Conservation (phyloP, 2,113 vertebrate genomes). For the Caranx ignobilis region DNA sequence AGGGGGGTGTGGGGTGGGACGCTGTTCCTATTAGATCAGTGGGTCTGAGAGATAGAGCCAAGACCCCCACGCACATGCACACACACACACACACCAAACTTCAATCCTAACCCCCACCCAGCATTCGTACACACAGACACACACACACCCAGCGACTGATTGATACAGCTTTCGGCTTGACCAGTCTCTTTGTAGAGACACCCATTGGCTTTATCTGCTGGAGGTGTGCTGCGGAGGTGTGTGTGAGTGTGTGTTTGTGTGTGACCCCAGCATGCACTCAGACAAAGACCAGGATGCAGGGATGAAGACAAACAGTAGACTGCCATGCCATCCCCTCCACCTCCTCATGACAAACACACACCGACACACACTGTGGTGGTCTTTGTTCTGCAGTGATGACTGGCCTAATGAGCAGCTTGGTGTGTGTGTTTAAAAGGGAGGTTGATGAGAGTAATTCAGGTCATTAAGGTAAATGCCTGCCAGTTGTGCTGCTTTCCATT, state of each 20-base stretch:
- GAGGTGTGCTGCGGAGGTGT: constrained; percentile 34
- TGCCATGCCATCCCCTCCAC: background rate
- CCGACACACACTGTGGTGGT: constrained; percentile 51
- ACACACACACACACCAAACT: background rate
- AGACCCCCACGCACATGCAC: constrained; percentile 10
- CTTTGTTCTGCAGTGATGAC: constrained; percentile 71
- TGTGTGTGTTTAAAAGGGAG: constrained; percentile 58
- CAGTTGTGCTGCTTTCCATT: constrained; percentile 58
- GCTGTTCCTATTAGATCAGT: constrained; percentile 66
- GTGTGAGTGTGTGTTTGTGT: constrained; percentile 2
- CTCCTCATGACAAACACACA: constrained; percentile 37
- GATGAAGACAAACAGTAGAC: constrained; percentile 43
- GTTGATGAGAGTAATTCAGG: constrained; percentile 64
- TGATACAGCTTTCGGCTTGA: constrained; percentile 61
- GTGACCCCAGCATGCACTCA: constrained; percentile 27
- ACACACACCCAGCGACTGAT: constrained; percentile 45
- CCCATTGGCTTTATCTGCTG: constrained; percentile 63
- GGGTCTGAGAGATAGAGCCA: constrained; percentile 58
- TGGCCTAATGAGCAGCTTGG: constrained; percentile 64
- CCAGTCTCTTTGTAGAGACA: constrained; percentile 47
- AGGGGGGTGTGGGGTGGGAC: background rate
- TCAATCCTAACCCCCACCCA: constrained; percentile 35
- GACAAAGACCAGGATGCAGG: constrained; percentile 58
- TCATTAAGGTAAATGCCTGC: constrained; percentile 76
- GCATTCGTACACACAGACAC: constrained; percentile 3